These are phyloP conservation scores for Sebastes oblongus DNA, from an alignment of 2,797 vertebrate genomes.

Conservation along the genomic window DNA sequence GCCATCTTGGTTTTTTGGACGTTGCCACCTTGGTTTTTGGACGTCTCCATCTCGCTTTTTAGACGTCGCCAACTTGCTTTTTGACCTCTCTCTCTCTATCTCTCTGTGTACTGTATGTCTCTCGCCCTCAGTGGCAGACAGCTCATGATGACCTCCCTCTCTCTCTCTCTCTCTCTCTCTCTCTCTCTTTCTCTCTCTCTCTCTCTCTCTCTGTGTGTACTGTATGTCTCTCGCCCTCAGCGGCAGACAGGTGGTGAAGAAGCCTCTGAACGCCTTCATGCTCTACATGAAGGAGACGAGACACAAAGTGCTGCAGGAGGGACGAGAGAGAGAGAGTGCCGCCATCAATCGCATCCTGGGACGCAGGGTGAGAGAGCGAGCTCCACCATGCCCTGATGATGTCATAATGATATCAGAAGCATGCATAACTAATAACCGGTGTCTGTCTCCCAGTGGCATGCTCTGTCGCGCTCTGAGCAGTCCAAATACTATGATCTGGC, in stretches of 20 bases:
- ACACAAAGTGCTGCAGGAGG: constrained; percentile 60
- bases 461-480: constrained; percentile 78
- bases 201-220: too few relatives aligned
- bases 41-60: too few relatives aligned
- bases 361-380: constrained; percentile 76
- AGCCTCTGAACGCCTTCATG: constrained; percentile 99
- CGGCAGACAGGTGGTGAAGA: constrained; percentile 84
- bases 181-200: too few relatives aligned
- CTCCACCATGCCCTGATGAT: not conserved
- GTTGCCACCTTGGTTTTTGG: too few relatives aligned
- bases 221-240: not conserved
- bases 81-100: too few relatives aligned
- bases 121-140: too few relatives aligned
- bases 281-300: constrained; percentile 98
- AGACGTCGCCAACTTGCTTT: too few relatives aligned
- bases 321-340: constrained; percentile 53
- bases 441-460: constrained; percentile 48
- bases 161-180: too few relatives aligned
- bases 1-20: too few relatives aligned
- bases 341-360: constrained; percentile 79
- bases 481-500: constrained; percentile 92
- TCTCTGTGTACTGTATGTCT: too few relatives aligned
- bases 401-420: not conserved
- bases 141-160: too few relatives aligned
- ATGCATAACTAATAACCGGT: not conserved